phyloP scores from a whole-genome alignment of 53 echinoderm and acorn worm species.

The Luidia sarsii region DNA sequence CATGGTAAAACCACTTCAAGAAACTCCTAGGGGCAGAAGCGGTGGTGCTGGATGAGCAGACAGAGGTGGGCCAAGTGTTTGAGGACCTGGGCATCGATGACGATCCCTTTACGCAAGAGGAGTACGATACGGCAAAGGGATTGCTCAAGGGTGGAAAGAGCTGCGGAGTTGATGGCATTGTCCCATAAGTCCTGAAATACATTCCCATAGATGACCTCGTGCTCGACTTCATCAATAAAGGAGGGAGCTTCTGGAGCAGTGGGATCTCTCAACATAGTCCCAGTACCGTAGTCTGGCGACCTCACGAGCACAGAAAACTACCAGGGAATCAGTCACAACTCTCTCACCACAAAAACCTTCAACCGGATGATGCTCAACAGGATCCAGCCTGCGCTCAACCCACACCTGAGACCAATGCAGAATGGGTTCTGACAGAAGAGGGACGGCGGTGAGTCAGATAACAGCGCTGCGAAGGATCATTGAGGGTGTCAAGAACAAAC shows the following conservation, averaged over 20 bases:
- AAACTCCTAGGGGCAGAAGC: slow-evolving; percentile 36
- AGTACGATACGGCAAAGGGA: neutral
- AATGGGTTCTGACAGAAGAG: slow-evolving; percentile 48
- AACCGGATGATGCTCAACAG: slow-evolving; percentile 57
- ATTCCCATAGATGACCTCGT: slow-evolving; percentile 13
- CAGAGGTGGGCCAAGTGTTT: slow-evolving; percentile 5
- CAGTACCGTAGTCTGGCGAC: slow-evolving; percentile 46
- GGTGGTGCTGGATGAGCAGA: slow-evolving; percentile 11
- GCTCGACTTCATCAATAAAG: neutral
- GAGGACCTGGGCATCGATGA: slow-evolving; percentile 30
- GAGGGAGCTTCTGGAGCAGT: slow-evolving; percentile 10
- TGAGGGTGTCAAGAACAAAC: slow-evolving; percentile 19
- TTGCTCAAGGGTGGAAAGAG: slow-evolving; percentile 26
- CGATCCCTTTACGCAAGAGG: neutral
- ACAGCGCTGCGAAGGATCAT: slow-evolving; percentile 48
- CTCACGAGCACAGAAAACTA: slow-evolving; percentile 15
- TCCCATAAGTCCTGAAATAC: slow-evolving; percentile 11
- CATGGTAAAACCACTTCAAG: slow-evolving; percentile 57
- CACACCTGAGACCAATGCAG: slow-evolving; percentile 9
- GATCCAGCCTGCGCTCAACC: slow-evolving; percentile 33
- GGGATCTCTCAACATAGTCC: slow-evolving; percentile 26
- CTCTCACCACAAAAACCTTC: slow-evolving; percentile 44
- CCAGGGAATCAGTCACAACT: slow-evolving; percentile 44
- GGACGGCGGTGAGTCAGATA: slow-evolving; percentile 7
- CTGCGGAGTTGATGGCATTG: slow-evolving; percentile 26